phyloP scores from a whole-genome alignment of 2,888 invertebrate genomes.

The Dicyrtoma fusca region DNA sequence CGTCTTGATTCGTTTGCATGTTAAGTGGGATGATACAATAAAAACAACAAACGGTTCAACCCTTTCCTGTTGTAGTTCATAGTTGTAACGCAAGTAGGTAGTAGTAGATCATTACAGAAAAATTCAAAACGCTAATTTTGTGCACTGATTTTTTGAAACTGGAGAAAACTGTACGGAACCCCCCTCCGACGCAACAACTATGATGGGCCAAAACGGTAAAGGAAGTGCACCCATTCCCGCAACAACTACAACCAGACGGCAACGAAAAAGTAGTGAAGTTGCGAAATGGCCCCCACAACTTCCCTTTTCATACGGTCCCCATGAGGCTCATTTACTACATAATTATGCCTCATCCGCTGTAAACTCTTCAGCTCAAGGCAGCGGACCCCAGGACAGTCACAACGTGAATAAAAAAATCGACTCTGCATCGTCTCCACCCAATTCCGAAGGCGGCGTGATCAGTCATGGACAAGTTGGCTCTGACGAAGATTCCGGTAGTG shows the following conservation, averaged over 20 bases:
- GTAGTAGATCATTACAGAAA: too few relatives aligned
- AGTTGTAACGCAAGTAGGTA: too few relatives aligned
- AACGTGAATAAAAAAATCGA: background rate
- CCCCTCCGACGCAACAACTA: background rate
- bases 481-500: background rate
- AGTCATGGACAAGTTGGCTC: constrained; percentile 16
- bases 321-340: background rate
- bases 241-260: constrained; percentile 2
- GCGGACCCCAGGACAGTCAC: background rate
- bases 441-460: constrained; percentile 21
- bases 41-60: background rate
- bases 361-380: background rate
- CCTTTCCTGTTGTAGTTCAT: too few relatives aligned
- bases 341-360: background rate
- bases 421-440: background rate
- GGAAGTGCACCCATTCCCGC: background rate
- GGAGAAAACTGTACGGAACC: background rate
- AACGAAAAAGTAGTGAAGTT: constrained; percentile 8
- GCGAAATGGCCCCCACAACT: constrained; percentile 13
- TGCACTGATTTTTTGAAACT: too few relatives aligned
- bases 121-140: too few relatives aligned
- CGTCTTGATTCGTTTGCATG: too few relatives aligned
- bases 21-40: too few relatives aligned
- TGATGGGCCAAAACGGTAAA: background rate
- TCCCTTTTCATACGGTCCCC: background rate